phyloP scores from a whole-genome alignment of 2,113 vertebrate species.

The Cebus imitator region DNA sequence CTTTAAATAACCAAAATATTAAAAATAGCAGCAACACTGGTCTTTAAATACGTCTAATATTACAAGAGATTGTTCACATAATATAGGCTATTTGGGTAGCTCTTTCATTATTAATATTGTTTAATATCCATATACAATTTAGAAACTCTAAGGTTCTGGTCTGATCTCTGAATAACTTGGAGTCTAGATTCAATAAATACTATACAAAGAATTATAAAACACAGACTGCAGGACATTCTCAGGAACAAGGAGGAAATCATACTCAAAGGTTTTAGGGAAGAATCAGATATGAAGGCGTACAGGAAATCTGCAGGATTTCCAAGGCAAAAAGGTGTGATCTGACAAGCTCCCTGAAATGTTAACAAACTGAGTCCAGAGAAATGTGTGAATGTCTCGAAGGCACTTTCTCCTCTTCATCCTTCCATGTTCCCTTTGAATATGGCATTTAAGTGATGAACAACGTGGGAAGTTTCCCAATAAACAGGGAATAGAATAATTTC shows the following conservation, averaged over 20 bases:
- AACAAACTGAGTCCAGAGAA: neutral
- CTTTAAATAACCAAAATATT: neutral
- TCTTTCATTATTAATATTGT: conserved; percentile 34
- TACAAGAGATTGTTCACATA: conserved; percentile 41
- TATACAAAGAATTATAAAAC: conserved; percentile 14
- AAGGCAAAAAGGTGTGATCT: neutral
- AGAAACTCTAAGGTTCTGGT: conserved; percentile 7
- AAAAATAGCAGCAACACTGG: conserved; percentile 58
- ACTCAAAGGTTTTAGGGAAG: neutral
- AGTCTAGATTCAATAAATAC: conserved; percentile 58
- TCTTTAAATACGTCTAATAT: conserved; percentile 23
- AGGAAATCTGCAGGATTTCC: neutral
- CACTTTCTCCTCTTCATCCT: neutral
- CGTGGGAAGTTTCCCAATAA: neutral
- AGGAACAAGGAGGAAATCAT: neutral
- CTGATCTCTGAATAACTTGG: conserved; percentile 34
- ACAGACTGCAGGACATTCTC: neutral
- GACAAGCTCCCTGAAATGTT: neutral
- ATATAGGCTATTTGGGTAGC: neutral
- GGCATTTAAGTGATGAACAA: neutral
- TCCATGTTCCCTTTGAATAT: neutral
- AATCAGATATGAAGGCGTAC: neutral
- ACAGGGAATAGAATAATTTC: neutral
- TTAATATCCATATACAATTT: neutral
- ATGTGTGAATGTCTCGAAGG: neutral